Percentiles rank a stretch among this genome's conserved stretches.
phyloP scores from a whole-genome alignment of 2,113 vertebrate species.

The Tamias sibiricus region DNA sequence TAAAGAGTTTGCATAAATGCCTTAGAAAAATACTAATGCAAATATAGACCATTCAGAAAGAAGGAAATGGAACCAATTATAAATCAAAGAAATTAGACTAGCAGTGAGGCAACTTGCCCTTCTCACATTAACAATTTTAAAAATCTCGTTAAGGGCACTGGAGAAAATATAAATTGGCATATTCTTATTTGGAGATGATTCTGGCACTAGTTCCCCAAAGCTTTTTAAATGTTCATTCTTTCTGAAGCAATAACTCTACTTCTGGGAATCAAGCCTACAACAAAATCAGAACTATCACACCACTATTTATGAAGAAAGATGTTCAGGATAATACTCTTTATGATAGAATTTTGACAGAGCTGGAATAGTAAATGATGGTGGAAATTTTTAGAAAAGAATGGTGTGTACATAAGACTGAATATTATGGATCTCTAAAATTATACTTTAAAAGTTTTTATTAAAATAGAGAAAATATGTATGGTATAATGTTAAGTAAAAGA shows the following conservation, averaged over 20 bases:
- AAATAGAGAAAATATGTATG: slow-evolving; percentile 29
- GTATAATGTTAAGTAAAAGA: background rate
- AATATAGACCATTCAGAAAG: slow-evolving; percentile 30
- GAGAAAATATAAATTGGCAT: slow-evolving; percentile 29
- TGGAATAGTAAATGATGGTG: slow-evolving; percentile 6
- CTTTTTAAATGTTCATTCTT: slow-evolving; percentile 57
- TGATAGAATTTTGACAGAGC: slow-evolving; percentile 37
- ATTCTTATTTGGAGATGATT: slow-evolving; percentile 48
- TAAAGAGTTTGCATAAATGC: background rate
- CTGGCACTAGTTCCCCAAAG: slow-evolving; percentile 9
- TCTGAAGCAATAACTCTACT: slow-evolving; percentile 39
- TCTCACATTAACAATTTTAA: slow-evolving; percentile 6
- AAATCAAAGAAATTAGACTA: slow-evolving; percentile 40
- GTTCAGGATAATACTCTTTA: background rate
- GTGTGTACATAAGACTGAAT: background rate
- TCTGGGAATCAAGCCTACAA: slow-evolving; percentile 49
- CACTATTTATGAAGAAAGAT: slow-evolving; percentile 56
- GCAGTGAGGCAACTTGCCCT: background rate
- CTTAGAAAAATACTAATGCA: background rate
- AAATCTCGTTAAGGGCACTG: background rate
- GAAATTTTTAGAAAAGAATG: slow-evolving; percentile 40
- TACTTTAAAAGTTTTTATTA: slow-evolving; percentile 41
- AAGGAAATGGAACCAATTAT: background rate
- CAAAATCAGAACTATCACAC: slow-evolving; percentile 55
- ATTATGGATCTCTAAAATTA: slow-evolving; percentile 28